Base-by-base conservation (phyloP, 2,797 vertebrate species). In the Knipowitschia caucasica region DNA sequence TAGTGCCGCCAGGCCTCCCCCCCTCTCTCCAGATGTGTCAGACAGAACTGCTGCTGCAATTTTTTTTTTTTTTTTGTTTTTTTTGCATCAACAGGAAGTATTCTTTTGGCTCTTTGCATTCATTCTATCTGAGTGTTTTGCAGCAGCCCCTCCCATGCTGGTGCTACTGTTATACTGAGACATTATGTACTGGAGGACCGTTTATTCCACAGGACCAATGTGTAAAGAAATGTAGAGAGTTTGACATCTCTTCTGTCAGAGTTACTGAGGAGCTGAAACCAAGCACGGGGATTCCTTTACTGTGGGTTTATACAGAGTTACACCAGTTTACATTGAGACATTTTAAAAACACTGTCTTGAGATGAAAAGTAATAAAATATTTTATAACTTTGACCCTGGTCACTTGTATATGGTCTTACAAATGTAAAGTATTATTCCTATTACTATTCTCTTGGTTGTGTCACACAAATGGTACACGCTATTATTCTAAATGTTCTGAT, bases 1-100 rank as follows among this genome's bases (percentile, higher is more conserved):
- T 49, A 55, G 77, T 71, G 65, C 84, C 71, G 85, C 86, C 88
- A 84, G 88, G 87, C 90, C 89, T 88, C 90, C 87, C 82, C 86
- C 79, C 88, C 81, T 77, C 81, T 84, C 81, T 84, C 82, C 83
- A 87, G 87, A 88, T 89, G 85, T 89, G 86, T 86, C 85, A 86
- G 78, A 83, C 81, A 82, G 82, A 39, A 18, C 79, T 83, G 82
- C 87, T 78, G 84, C 87, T 89, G 86, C 86, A 86, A 84, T 83
- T 86, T n/a, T n/a, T n/a, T n/a, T n/a, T n/a, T n/a, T n/a, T n/a
- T n/a, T n/a, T n/a, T n/a, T n/a, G n/a, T n/a, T n/a, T n/a, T n/a
- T n/a, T 86, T 87, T 82, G 78, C 85, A 86, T 86, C 86, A 90
- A 89, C 89, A 90, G 89, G 90, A 91, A 91, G 89, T 90, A 82